These are phyloP conservation scores for Mya arenaria DNA, from an alignment of 1,140 invertebrate species.

Conservation along the genomic window DNA sequence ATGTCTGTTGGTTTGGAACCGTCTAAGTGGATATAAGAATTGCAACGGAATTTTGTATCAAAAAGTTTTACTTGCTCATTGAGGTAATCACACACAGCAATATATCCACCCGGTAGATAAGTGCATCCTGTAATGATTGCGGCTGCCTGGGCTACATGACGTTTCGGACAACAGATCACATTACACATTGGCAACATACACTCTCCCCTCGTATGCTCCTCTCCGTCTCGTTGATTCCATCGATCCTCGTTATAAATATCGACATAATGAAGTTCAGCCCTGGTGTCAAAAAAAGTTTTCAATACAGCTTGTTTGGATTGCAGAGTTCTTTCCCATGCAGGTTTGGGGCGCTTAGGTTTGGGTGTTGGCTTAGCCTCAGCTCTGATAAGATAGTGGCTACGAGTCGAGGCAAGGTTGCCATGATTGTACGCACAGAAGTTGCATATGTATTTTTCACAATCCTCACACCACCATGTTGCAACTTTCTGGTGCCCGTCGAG, in stretches of 20 bases:
- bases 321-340: neutral
- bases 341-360: neutral
- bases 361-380: neutral
- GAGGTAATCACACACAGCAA: conserved; percentile 37
- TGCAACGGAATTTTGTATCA: conserved; percentile 35
- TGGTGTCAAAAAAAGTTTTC: conserved; percentile 18
- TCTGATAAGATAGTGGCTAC: neutral
- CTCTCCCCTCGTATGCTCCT: conserved; percentile 3
- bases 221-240: conserved; percentile 8
- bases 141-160: conserved; percentile 4
- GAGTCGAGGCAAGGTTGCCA: neutral
- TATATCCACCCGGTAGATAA: conserved; percentile 31
- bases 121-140: conserved; percentile 31
- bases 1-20: conserved; percentile 26
- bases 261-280: conserved; percentile 34
- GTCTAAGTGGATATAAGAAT: conserved; percentile 14
- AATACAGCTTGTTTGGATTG: conserved; percentile 28
- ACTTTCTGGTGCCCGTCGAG: conserved; percentile 28
- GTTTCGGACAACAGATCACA: conserved; percentile 12
- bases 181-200: conserved; percentile 20
- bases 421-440: conserved; percentile 42
- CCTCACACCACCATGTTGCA: conserved; percentile 46
- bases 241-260: neutral
- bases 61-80: conserved; percentile 45
- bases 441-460: conserved; percentile 25